These are phyloP conservation scores for Atrichornis clamosus DNA, from an alignment of 2,113 vertebrate genomes.

Conservation along the genomic window DNA sequence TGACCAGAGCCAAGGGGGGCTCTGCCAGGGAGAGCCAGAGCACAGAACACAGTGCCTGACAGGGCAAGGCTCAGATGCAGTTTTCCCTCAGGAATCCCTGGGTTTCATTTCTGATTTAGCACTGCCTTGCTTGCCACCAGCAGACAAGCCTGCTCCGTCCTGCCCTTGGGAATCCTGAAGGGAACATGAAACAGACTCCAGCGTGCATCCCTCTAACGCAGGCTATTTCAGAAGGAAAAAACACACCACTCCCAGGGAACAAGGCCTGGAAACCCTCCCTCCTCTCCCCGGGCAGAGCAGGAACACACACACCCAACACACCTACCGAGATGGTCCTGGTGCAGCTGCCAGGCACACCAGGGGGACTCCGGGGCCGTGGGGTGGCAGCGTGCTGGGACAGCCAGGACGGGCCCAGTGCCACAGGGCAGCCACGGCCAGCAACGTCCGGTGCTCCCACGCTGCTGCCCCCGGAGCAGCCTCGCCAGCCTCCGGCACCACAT, in stretches of 20 bases:
- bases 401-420: neutral
- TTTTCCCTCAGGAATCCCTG: neutral
- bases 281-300: neutral
- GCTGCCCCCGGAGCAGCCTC: neutral
- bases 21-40: neutral
- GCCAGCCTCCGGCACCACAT: slow-evolving; percentile 69
- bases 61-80: neutral
- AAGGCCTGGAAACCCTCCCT: neutral
- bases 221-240: neutral
- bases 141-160: neutral
- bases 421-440: neutral
- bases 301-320: neutral
- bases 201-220: rapidly evolving
- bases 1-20: neutral
- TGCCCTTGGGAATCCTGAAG: neutral
- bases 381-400: neutral
- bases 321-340: slow-evolving; percentile 74
- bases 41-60: neutral
- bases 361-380: slow-evolving; percentile 15
- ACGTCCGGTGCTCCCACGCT: neutral
- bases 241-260: rapidly evolving
- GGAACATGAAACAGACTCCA: neutral
- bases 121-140: neutral
- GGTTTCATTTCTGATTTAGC: neutral
- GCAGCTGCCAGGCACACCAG: slow-evolving; percentile 69